Percentiles rank a stretch among this genome's conserved stretches.
Conservation (phyloP, 2,797 vertebrate species). For the Gallinago stenura region DNA sequence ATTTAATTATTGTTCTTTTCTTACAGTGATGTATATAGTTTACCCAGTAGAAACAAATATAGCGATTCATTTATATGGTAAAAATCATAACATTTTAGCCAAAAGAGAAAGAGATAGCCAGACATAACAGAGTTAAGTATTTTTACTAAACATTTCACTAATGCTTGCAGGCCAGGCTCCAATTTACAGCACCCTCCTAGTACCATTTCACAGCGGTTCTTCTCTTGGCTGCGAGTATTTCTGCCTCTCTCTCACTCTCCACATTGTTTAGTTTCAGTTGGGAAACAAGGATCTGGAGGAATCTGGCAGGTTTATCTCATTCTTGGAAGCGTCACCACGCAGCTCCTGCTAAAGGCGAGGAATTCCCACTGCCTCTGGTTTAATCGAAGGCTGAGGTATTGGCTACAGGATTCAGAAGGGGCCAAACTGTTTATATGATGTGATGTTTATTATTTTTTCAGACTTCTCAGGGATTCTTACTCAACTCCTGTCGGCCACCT, state of each 20-base stretch:
- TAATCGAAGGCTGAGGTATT: background rate
- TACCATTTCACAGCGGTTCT: background rate
- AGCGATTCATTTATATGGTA: constrained; percentile 40
- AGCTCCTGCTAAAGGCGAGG: background rate
- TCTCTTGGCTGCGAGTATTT: background rate
- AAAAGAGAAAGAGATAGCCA: constrained; percentile 2
- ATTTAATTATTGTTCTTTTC: constrained; percentile 72
- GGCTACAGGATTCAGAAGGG: background rate
- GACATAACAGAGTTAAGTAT: constrained; percentile 12
- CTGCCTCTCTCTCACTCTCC: background rate
- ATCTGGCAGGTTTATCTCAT: constrained; percentile 10
- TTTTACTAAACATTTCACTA: constrained; percentile 54
- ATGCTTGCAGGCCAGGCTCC: constrained; percentile 69
- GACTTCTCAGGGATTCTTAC: constrained; percentile 76
- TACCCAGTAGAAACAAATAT: constrained; percentile 47
- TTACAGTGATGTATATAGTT: constrained; percentile 65
- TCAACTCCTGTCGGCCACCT: background rate
- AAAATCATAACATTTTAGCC: constrained; percentile 44
- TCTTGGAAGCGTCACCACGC: background rate
- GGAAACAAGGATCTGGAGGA: constrained; percentile 23
- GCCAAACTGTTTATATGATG: background rate
- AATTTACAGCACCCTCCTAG: constrained; percentile 13
- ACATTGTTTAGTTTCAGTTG: background rate
- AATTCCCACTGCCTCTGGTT: background rate
- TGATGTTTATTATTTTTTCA: constrained; percentile 29